phyloP scores from a whole-genome alignment of 2,888 invertebrate species.

The Ormyrus nitidulus region DNA sequence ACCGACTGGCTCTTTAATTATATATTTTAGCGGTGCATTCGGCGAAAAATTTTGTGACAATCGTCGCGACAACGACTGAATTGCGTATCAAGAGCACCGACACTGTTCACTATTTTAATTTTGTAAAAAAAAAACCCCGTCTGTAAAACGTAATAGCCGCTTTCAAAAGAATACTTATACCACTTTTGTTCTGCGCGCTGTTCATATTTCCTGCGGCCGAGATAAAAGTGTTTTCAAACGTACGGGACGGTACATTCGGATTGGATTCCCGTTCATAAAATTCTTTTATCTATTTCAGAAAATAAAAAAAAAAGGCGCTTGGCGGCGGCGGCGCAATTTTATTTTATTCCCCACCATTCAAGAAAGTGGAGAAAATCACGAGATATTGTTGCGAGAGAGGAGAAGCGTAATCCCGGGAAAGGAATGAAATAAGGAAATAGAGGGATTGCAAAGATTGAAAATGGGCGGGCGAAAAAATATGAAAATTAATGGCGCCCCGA shows the following conservation, averaged over 20 bases:
- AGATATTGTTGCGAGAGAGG: background rate
- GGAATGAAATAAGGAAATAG: constrained; percentile 4
- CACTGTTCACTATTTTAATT: too few relatives aligned
- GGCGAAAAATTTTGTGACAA: too few relatives aligned
- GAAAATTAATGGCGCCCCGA: constrained; percentile 8
- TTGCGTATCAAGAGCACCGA: too few relatives aligned
- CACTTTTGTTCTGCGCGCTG: background rate
- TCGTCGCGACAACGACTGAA: too few relatives aligned
- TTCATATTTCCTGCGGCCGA: constrained; percentile 17
- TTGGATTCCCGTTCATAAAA: constrained; percentile 22
- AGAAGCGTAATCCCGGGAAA: background rate
- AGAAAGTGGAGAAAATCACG: constrained; percentile 14
- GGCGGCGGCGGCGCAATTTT: constrained; percentile 1
- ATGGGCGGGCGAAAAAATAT: background rate
- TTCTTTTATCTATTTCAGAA: constrained; percentile 20
- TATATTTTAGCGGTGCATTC: too few relatives aligned
- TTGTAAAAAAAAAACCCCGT: too few relatives aligned
- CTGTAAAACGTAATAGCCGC: background rate
- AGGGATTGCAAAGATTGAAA: constrained; percentile 36
- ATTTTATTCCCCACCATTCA: constrained; percentile 13
- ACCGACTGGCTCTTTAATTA: too few relatives aligned
- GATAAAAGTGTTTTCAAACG: constrained; percentile 34
- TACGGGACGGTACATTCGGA: constrained; percentile 13
- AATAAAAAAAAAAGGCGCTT: background rate
- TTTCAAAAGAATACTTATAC: background rate